Percentiles rank a stretch among this genome's conserved stretches.
Conservation (phyloP, 2,113 vertebrate genomes). For the Microcebus griseorufus region DNA sequence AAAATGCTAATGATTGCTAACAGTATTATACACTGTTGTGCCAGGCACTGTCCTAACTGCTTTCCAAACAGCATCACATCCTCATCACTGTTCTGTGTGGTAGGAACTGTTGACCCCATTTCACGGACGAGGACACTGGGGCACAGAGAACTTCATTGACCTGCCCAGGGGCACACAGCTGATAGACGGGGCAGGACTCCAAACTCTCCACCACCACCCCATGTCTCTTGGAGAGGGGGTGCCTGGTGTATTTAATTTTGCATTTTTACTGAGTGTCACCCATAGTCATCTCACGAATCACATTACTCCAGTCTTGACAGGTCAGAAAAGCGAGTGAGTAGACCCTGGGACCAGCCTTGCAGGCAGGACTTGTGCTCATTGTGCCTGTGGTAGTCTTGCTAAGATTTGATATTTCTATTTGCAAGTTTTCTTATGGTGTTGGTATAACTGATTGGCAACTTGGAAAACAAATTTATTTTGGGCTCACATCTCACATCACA, state of each 20-base stretch:
- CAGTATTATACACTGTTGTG: too few species aligned
- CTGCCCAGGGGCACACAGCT: neutral
- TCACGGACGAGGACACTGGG: neutral
- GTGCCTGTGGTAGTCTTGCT: neutral
- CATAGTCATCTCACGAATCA: neutral
- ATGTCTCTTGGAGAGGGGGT: neutral
- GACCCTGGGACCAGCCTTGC: neutral
- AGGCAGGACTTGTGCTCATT: accelerated
- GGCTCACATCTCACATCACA: too few species aligned
- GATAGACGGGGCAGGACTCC: neutral
- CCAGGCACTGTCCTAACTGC: neutral
- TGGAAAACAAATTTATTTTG: neutral
- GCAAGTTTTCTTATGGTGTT: too few species aligned
- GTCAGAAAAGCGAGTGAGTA: accelerated
- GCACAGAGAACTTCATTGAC: neutral
- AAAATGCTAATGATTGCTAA: too few species aligned
- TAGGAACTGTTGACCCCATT: neutral
- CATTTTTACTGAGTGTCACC: neutral
- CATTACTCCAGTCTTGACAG: neutral
- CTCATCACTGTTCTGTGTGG: neutral
- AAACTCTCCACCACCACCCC: neutral
- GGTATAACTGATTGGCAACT: neutral
- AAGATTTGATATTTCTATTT: neutral
- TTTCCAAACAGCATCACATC: neutral
- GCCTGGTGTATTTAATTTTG: neutral